Base-by-base conservation (phyloP, 2,888 invertebrate species). In the Malachius bipustulatus region DNA sequence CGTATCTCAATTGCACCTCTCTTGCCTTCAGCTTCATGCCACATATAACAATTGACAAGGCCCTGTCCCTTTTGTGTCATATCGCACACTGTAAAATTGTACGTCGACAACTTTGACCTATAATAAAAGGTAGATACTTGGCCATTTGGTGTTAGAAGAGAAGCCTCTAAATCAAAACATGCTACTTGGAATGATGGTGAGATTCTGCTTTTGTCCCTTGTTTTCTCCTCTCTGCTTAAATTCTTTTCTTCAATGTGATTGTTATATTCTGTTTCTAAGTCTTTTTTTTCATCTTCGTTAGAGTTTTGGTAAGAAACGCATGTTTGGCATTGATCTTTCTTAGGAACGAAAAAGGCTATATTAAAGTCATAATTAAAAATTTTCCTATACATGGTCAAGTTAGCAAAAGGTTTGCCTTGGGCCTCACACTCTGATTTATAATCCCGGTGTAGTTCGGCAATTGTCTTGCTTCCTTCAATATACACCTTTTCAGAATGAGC, bases 1-100 rank as follows among this genome's bases (percentile, higher is more conserved):
- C 38, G 52, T 26, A 54, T 44, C 37, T 52, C 51, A 14, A 50
- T 52, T n/a, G 45, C 47, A 39, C 51, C 54, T 36, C 53, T 44
- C 29, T 50, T 37, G 2, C 47, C 51, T 4, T 50, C n/a, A n/a
- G n/a, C n/a, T n/a, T n/a, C n/a, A n/a, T n/a, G n/a, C n/a, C n/a
- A n/a, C n/a, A n/a, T n/a, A n/a, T n/a, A n/a, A n/a, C n/a, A n/a
- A n/a, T n/a, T n/a, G n/a, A n/a, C n/a, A n/a, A n/a, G n/a, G n/a
- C n/a, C n/a, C n/a, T n/a, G n/a, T n/a, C n/a, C n/a, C n/a, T n/a
- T n/a, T n/a, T n/a, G n/a, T n/a, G n/a, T n/a, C n/a, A n/a, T n/a
- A n/a, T n/a, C n/a, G n/a, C n/a, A n/a, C n/a, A n/a, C n/a, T n/a
- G n/a, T n/a, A n/a, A n/a, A n/a, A n/a, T n/a, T n/a, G n/a, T n/a